Evolutionary conservation across 2,888 invertebrate species (phyloP), one percentile per base, ranked within the genome.

Genomic region (Megastigmus dorsalis): DNA sequence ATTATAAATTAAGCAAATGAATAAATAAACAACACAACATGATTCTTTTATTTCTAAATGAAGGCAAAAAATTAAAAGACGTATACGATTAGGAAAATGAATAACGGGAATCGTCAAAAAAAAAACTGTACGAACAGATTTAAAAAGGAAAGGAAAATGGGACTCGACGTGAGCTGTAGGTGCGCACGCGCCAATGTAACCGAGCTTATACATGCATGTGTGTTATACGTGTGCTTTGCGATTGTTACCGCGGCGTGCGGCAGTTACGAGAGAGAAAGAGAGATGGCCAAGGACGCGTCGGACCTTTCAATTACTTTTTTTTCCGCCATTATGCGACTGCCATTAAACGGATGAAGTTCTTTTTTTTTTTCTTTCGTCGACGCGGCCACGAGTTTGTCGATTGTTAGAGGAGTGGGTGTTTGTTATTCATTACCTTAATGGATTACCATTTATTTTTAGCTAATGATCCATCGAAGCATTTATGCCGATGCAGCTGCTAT

Each of bases 251-350:
- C 28, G n/a, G 18, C 18, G 52, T 33, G 18, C 28, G n/a, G 18
- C 18, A 60, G 54, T 60, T 66, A 57, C 62, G 57, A 36, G 68
- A 63, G 54, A 62, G 63, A 54, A 57, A 54, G 57, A 36, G 68
- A 63, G 54, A 62, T 68, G 59, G 52, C 43, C 69, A 74, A 74
- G 69, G 74, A 65, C 65, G 55, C 50, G 23, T 18, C 45, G 48
- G 28, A 48, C 38, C 48, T 69, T 74, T 65, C 65, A 68, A 74
- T 65, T 62, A 60, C 48, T 33, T 65, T 74, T 67, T 74, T 65
- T 70, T 54, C 43, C 52, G 5, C 68, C 41, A 43, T 45, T 59
- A 20, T 66, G 50, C 55, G 38, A 74, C 62, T 62, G 54, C 55
- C 55, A 74, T 67, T 55, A 74, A 62, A 43, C 15, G 28, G 30